Evolutionary conservation across 2,797 vertebrate genomes (phyloP).

Genomic region (Petrocephalus schoutedeni): DNA sequence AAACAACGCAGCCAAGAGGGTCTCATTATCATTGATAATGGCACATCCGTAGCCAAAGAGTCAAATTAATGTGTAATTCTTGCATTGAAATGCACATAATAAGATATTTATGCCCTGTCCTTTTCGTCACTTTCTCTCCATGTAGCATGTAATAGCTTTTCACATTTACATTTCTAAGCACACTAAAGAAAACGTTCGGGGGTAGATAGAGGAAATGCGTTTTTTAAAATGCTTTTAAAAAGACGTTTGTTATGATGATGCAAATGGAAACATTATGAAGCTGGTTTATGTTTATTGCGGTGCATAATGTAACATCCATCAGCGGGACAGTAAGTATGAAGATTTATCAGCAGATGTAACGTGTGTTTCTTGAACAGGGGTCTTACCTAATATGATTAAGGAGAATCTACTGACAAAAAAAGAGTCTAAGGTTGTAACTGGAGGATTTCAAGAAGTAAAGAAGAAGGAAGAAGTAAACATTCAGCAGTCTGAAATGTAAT

Average conservation of each 20-base stretch:
- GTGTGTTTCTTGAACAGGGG: not conserved
- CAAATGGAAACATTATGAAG: not conserved
- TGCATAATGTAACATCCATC: constrained; percentile 5
- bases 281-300: not conserved
- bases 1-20: not conserved
- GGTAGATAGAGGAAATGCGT: not conserved
- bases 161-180: not conserved
- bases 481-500: not conserved
- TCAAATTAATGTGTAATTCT: not conserved
- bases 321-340: not conserved
- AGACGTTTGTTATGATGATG: not conserved
- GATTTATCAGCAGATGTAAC: not conserved
- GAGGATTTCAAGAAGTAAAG: not conserved
- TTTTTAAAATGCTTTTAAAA: constrained; percentile 2
- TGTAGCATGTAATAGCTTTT: constrained; percentile 8
- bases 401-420: not conserved
- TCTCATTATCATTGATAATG: constrained; percentile 14
- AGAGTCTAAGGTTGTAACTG: not conserved
- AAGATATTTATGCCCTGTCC: not conserved
- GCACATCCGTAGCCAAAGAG: not conserved
- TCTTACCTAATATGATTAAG: not conserved
- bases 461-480: not conserved
- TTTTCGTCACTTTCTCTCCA: not conserved
- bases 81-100: constrained; percentile 19
- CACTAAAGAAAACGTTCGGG: not conserved